Percentiles rank a stretch among this genome's conserved stretches.
Conservation (phyloP, 2,797 vertebrate species). For the Manis pentadactyla region DNA sequence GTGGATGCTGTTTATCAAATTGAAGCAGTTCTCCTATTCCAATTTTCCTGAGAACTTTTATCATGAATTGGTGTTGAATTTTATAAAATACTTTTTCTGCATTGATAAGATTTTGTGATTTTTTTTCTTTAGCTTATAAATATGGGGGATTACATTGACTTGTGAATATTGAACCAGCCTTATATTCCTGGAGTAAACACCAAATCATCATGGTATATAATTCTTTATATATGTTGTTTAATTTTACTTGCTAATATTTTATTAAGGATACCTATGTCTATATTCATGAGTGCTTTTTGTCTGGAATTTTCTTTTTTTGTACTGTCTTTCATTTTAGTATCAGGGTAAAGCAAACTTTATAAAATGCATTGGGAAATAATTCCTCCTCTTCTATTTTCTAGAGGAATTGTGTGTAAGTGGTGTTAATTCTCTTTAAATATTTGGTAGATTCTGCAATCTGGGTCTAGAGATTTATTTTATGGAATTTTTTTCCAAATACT, state of each 20-base stretch:
- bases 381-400: not conserved
- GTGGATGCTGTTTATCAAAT: not conserved
- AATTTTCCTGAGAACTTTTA: not conserved
- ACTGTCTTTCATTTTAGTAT: not conserved
- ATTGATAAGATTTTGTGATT: not conserved
- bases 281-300: not conserved
- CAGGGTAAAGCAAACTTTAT: not conserved
- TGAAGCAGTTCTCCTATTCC: not conserved
- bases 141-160: not conserved
- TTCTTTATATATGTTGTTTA: not conserved
- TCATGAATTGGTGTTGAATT: not conserved
- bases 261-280: not conserved
- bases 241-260: not conserved
- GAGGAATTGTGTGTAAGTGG: not conserved
- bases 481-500: not conserved
- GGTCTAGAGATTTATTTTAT: not conserved
- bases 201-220: too few relatives aligned
- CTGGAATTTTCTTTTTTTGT: not conserved
- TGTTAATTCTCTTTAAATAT: not conserved
- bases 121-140: not conserved
- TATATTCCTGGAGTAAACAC: not conserved
- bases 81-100: not conserved
- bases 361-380: not conserved
- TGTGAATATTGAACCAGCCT: not conserved
- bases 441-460: not conserved